Percentiles rank a stretch among this genome's conserved stretches.
Conservation (phyloP, 2,888 invertebrate genomes). For the Desoria tigrina region DNA sequence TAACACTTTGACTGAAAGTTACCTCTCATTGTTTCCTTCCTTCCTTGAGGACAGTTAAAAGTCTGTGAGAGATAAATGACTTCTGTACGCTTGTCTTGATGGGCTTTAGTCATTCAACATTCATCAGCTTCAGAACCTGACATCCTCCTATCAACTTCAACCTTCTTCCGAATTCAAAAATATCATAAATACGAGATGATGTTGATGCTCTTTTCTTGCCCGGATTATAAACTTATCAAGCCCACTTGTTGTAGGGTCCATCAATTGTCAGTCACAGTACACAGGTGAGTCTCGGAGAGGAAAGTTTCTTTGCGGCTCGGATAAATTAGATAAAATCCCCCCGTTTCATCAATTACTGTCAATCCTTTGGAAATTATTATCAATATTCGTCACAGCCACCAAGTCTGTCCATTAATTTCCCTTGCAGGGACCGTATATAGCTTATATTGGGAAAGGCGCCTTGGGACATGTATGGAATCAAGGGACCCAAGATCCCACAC, state of each 20-base stretch:
- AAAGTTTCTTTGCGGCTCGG: no score
- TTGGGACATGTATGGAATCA: not conserved
- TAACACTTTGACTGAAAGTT: not conserved
- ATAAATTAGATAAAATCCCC: no score
- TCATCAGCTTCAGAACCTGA: constrained; percentile 1
- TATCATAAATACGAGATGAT: no score
- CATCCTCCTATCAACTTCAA: not conserved
- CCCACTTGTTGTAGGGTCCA: no score
- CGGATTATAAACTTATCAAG: no score
- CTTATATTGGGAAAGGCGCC: not conserved
- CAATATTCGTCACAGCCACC: not conserved
- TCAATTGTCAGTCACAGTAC: no score
- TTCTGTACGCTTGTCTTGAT: no score
- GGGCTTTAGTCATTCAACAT: not conserved
- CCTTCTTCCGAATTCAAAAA: no score
- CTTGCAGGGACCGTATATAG: not conserved
- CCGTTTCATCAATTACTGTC: not conserved
- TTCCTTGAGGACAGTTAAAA: not conserved
- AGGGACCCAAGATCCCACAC: not conserved
- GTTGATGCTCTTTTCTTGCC: no score
- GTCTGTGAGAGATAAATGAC: not conserved
- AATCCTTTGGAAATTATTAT: not conserved
- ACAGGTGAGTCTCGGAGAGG: no score
- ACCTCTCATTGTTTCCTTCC: not conserved
- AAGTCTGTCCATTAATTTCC: constrained; percentile 3